Percentiles rank a stretch among this genome's conserved stretches.
Conservation (phyloP, 2,113 vertebrate genomes). For the Zosterops lateralis region DNA sequence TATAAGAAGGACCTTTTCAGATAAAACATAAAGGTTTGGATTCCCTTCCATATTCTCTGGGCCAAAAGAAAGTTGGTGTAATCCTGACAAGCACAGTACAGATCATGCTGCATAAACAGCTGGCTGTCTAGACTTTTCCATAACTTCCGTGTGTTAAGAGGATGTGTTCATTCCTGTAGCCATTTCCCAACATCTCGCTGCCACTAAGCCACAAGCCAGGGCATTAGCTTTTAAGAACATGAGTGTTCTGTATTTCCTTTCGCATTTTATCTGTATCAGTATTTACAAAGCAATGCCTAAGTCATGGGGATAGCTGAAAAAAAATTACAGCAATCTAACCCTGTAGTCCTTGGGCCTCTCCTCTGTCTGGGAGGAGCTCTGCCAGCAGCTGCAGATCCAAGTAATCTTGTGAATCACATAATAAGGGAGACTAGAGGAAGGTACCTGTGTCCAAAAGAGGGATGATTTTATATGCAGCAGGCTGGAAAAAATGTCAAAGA, state of each 20-base stretch:
- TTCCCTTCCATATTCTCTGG: not conserved
- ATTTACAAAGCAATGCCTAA: not conserved
- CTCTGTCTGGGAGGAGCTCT: not conserved
- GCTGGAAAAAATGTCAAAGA: not conserved
- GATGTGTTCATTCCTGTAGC: not conserved
- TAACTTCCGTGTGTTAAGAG: not conserved
- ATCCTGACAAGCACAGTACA: not conserved
- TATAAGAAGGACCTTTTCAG: not conserved
- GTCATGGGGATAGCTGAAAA: not conserved
- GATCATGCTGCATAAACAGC: not conserved
- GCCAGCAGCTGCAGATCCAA: not conserved
- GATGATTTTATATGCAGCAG: not conserved
- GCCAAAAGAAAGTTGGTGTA: not conserved
- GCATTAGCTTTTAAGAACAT: not conserved
- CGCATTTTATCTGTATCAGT: rapidly evolving
- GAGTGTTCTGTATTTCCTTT: not conserved
- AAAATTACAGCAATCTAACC: not conserved
- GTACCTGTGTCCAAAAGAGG: not conserved
- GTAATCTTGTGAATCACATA: not conserved
- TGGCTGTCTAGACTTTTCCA: not conserved
- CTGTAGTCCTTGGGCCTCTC: not conserved
- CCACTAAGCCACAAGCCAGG: not conserved
- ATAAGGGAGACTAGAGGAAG: not conserved
- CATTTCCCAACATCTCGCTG: not conserved
- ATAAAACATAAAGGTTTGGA: not conserved